Base-by-base conservation (phyloP, 2,797 vertebrate genomes). In the Cyclura pinguis region DNA sequence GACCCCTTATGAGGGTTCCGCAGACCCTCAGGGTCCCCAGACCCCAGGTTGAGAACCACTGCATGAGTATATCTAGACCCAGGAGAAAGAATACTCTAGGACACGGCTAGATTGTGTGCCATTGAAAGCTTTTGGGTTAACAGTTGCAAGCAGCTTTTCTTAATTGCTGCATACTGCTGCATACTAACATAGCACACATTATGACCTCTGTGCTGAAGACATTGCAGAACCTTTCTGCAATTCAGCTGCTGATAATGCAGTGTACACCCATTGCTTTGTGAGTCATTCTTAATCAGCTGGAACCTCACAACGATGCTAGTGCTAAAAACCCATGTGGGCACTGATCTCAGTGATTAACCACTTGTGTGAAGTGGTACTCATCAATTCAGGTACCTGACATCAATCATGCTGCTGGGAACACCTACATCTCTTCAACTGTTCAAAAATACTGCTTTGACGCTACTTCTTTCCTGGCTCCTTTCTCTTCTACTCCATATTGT, bases 361-460 rank as follows among this genome's bases (percentile, higher is more conserved):
- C 18, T 73, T 86, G 27, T 55, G 8, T 74, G 88, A 62, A 85
- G 32, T 64, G 77, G 27, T 27, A 86, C 3, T 42, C 32, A 73
- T 86, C 47, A 67, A 13, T 81, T 62, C 89, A 86, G 76, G 29
- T 85, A 47, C n/a, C n/a, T 80, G 67, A 27, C 32, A 62, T 20
- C n/a, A 74, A 81, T 57, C 64, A 32, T 42, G 16, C 8, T 20
- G n/a, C 29, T 73, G 50, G 80, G 35, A 35, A 73, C 35, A n/a
- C 57, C n/a, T 14, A 7, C 38, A 64, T 9, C 18, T 35, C 24
- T 67, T 67, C 35, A 55, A 52, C 35, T 9, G 10, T 20, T 81
- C 47, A 27, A 32, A n/a, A 62, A 16, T 78, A 47, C 55, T 64
- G 74, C 42, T 77, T 76, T 80, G 59, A 1, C 52, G 27, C 6